Evolutionary conservation across 2,888 invertebrate species (phyloP).

Genomic region (Dorcus hopei): DNA sequence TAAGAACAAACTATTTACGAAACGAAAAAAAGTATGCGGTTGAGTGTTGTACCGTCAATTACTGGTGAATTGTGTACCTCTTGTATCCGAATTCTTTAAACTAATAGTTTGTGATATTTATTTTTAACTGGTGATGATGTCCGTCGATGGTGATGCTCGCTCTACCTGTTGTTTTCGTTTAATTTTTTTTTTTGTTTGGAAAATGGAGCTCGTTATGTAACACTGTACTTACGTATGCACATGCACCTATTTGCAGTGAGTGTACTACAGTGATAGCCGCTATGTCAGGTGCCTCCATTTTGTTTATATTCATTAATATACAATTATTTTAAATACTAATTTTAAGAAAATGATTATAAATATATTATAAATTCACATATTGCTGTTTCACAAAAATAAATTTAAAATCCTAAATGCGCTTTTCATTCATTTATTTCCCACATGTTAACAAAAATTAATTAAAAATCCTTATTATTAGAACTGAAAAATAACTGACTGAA

Average conservation of each 20-base stretch:
- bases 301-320: constrained; percentile 43
- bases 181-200: background rate
- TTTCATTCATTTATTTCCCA: constrained; percentile 3
- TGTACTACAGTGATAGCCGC: constrained; percentile 45
- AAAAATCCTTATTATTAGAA: too few species aligned
- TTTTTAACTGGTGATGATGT: constrained; percentile 3
- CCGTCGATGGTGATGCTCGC: background rate
- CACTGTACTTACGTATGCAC: constrained; percentile 39
- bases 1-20: constrained; percentile 13
- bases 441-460: background rate
- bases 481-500: too few species aligned
- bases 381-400: constrained; percentile 51
- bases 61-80: constrained; percentile 16
- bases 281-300: constrained; percentile 49
- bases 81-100: constrained; percentile 22
- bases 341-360: constrained; percentile 47
- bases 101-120: constrained; percentile 21
- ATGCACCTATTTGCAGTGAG: constrained; percentile 38
- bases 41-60: constrained; percentile 3
- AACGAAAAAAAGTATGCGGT: background rate
- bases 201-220: constrained; percentile 12
- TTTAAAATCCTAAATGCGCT: constrained; percentile 29
- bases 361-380: constrained; percentile 48
- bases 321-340: constrained; percentile 44
- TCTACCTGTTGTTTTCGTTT: constrained; percentile 1